Evolutionary conservation across 2,797 vertebrate species (phyloP).

Genomic region (Semaprochilodus insignis): DNA sequence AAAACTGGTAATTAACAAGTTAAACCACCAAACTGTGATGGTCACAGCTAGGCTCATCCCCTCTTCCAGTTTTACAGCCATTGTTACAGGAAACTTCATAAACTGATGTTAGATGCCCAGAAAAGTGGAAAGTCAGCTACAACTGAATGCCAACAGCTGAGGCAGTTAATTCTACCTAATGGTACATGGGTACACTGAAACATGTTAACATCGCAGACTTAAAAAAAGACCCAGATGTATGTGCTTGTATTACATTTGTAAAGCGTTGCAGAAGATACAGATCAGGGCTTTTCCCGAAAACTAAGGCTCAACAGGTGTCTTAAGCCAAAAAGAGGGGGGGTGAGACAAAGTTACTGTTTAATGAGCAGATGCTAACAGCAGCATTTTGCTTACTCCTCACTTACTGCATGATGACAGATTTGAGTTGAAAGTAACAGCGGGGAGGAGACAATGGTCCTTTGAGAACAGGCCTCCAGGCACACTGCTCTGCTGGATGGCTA

Average conservation of each 20-base stretch:
- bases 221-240: neutral
- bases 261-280: neutral
- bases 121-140: neutral
- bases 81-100: neutral
- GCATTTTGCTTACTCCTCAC: constrained; percentile 53
- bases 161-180: neutral
- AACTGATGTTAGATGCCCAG: neutral
- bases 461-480: constrained; percentile 65
- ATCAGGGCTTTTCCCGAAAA: neutral
- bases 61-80: too few species aligned
- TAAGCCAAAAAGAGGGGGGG: neutral
- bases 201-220: neutral
- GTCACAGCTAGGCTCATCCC: neutral
- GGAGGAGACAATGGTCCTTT: constrained; percentile 68
- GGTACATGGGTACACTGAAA: neutral
- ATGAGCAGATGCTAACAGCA: constrained; percentile 53
- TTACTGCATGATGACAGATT: constrained; percentile 64
- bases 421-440: constrained; percentile 73
- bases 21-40: neutral
- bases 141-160: neutral
- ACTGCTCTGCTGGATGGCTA: constrained; percentile 58
- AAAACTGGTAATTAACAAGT: neutral
- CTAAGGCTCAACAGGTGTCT: constrained; percentile 34
- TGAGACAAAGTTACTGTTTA: constrained; percentile 47
- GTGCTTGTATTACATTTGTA: neutral